phyloP scores from a whole-genome alignment of 2,888 invertebrate species.

The Leptinotarsa peninsularis region DNA sequence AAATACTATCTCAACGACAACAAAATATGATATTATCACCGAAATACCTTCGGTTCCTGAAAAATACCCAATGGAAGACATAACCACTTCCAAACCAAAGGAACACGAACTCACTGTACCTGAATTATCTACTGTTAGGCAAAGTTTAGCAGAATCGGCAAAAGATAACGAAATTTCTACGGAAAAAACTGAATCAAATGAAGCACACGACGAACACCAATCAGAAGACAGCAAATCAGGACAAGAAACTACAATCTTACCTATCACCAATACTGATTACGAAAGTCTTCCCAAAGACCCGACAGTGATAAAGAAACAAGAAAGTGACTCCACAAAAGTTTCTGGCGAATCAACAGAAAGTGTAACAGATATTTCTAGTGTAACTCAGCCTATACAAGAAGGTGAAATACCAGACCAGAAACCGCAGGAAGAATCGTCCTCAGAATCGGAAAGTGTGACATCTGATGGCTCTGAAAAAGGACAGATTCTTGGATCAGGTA shows the following conservation, averaged over 20 bases:
- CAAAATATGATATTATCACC: conserved; percentile 15
- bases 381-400: conserved; percentile 3
- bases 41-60: background rate
- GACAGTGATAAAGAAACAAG: background rate
- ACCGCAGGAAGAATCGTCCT: conserved; percentile 21
- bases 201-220: conserved; percentile 14
- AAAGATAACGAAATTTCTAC: background rate
- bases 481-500: background rate
- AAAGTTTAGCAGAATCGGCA: background rate
- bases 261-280: conserved; percentile 16
- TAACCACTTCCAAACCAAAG: conserved; percentile 5
- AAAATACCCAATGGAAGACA: conserved; percentile 14
- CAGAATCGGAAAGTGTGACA: background rate
- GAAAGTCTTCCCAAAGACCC: background rate
- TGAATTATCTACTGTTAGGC: too few species aligned
- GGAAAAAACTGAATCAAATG: background rate
- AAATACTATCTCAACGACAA: conserved; percentile 16
- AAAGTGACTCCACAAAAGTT: background rate
- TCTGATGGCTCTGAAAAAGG: background rate
- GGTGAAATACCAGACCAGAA: conserved; percentile 27
- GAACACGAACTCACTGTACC: too few species aligned
- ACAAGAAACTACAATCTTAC: conserved; percentile 6
- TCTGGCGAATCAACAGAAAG: background rate
- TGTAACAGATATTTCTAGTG: background rate
- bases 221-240: conserved; percentile 15